Conservation (phyloP, 2,888 invertebrate species). For the Nymphalis urticae region DNA sequence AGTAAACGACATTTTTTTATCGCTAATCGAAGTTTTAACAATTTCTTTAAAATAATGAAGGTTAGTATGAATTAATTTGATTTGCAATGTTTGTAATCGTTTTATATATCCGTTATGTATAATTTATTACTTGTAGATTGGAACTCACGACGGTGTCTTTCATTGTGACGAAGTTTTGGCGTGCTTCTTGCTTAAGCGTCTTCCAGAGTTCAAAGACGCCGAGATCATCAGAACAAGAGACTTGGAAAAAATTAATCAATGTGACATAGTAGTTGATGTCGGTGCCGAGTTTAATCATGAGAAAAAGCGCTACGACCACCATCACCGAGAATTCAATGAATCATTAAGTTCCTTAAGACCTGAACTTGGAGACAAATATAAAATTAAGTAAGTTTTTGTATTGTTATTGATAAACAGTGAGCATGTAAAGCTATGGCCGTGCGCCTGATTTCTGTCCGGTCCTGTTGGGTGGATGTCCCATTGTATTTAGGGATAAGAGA, state of each 20-base stretch:
- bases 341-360: constrained; percentile 85
- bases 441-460: no score
- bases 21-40: constrained; percentile 1
- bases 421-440: no score
- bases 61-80: constrained; percentile 23
- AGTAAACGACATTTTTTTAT: constrained; percentile 3
- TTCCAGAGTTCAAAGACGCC: constrained; percentile 91
- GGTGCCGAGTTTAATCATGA: constrained; percentile 91
- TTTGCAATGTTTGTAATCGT: background rate
- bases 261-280: constrained; percentile 98
- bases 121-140: constrained; percentile 73
- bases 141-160: constrained; percentile 91
- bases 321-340: constrained; percentile 89
- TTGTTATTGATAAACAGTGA: background rate
- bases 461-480: no score
- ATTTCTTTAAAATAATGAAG: constrained; percentile 31
- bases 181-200: constrained; percentile 91
- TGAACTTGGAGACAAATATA: constrained; percentile 81
- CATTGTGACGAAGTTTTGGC: constrained; percentile 98
- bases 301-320: constrained; percentile 94
- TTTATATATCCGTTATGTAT: no score
- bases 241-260: constrained; percentile 84
- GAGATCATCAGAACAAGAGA: constrained; percentile 88
- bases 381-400: constrained; percentile 73
- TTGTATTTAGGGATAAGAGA: no score